These are phyloP conservation scores for Scaptomyza montana DNA, from an alignment of 1,140 invertebrate genomes.

Conservation along the genomic window DNA sequence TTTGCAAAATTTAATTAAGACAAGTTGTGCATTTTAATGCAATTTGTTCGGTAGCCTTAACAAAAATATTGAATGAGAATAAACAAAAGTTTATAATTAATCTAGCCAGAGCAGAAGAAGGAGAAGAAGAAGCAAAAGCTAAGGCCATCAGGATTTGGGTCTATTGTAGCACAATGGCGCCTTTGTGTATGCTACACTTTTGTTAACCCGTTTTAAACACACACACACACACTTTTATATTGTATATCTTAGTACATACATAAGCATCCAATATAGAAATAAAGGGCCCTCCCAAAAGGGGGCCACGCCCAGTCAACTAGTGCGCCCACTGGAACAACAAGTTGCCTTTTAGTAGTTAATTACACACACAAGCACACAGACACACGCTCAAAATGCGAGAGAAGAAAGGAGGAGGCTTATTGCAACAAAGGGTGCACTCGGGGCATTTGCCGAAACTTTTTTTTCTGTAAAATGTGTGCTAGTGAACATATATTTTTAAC, in stretches of 20 bases:
- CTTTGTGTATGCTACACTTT: slow-evolving; percentile 81
- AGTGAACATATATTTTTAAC: slow-evolving; percentile 44
- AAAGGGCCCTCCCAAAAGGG: slow-evolving; percentile 38
- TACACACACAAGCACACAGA: slow-evolving; percentile 58
- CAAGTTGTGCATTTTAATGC: slow-evolving; percentile 68
- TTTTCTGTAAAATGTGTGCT: slow-evolving; percentile 57
- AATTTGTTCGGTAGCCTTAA: slow-evolving; percentile 36
- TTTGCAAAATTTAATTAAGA: slow-evolving; percentile 61
- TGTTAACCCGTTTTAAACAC: slow-evolving; percentile 65
- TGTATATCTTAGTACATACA: background rate
- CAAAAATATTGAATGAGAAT: background rate
- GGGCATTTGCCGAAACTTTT: slow-evolving; percentile 58
- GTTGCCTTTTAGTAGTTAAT: slow-evolving; percentile 80
- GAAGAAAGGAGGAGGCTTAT: slow-evolving; percentile 16
- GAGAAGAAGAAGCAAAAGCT: slow-evolving; percentile 2
- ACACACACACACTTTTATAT: slow-evolving; percentile 20
- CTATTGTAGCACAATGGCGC: slow-evolving; percentile 73
- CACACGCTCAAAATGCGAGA: slow-evolving; percentile 18
- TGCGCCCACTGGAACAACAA: slow-evolving; percentile 70
- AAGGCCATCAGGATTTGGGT: slow-evolving; percentile 63
- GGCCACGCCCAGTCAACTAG: slow-evolving; percentile 50
- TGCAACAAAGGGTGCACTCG: slow-evolving; percentile 2
- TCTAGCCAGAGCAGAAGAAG: slow-evolving; percentile 25
- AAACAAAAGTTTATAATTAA: slow-evolving; percentile 70
- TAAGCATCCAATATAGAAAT: slow-evolving; percentile 18